Evolutionary conservation across 2,113 vertebrate genomes (phyloP), one percentile per base, ranked within the genome.

Genomic region (Syngnathus floridae): DNA sequence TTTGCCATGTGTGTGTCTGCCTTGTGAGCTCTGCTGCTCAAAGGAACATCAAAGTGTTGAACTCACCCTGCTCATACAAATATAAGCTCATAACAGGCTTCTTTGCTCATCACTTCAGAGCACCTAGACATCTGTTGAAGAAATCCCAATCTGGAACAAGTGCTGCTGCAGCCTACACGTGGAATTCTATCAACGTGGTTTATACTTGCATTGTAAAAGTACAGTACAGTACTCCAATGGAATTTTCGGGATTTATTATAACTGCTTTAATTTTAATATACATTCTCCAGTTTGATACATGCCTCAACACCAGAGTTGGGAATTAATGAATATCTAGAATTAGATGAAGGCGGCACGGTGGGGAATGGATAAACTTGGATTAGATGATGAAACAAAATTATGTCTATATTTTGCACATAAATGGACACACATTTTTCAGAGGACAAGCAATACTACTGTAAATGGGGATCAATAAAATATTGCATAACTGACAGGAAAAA

Each of bases 1-100:
- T 41, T 31, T 61, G 62, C 70, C 81, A 82, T 78, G 77, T 82
- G 78, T 69, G 62, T 64, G 65, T 75, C 66, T 69, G 67, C 52
- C 70, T 70, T 36, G 55, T 46, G 57, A 37, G 40, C 64, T 60
- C 63, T 65, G 76, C 66, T 66, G 64, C 62, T 71, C 40, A 49
- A 54, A 35, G 31, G 51, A 45, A 85, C 70, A 70, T 83, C 81
- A 82, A 81, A 82, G 66, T 26, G 48, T 17, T 11, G 10, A 4
- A 4, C 49, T 52, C 36, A 67, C 71, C 37, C 58, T 43, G 16
- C 48, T 19, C 41, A 59, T 12, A 19, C 22, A 10, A 31, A 67
- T 63, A 48, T 67, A 64, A 73, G 48, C 64, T 72, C 60, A 72
- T 67, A n/a, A 46, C 51, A 31, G 61, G 41, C 17, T 26, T 60